phyloP scores from a whole-genome alignment of 2,797 vertebrate species.

The Pantherophis alleghaniensis region DNA sequence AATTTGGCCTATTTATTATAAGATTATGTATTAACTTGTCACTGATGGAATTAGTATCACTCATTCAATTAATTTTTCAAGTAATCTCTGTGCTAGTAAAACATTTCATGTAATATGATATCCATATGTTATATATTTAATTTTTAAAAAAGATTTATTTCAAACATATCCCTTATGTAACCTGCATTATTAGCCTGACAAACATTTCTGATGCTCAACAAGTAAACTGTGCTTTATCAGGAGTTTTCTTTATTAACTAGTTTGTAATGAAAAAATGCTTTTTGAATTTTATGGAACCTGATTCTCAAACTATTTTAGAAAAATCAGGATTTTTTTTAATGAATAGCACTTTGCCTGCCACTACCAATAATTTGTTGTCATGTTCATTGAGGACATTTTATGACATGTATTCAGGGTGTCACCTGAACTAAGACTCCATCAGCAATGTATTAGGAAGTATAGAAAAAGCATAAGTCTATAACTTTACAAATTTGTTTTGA shows the following conservation, averaged over 20 bases:
- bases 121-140: not conserved
- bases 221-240: not conserved
- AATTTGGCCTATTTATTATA: not conserved
- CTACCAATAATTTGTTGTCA: not conserved
- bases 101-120: not conserved
- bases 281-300: not conserved
- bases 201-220: not conserved
- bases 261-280: not conserved
- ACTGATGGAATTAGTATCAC: not conserved
- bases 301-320: not conserved
- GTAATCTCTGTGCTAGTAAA: not conserved
- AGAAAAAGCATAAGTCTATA: not conserved
- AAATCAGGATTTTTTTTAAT: not conserved
- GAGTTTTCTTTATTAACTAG: not conserved
- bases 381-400: not conserved
- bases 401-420: not conserved
- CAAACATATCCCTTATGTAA: not conserved
- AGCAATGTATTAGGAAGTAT: not conserved
- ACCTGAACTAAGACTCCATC: not conserved
- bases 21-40: not conserved
- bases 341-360: not conserved
- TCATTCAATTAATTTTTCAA: not conserved
- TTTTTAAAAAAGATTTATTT: not conserved
- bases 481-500: not conserved
- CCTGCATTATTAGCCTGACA: not conserved